These are phyloP conservation scores for Bombyx huttoni DNA, from an alignment of 2,888 invertebrate species.

Conservation along the genomic window DNA sequence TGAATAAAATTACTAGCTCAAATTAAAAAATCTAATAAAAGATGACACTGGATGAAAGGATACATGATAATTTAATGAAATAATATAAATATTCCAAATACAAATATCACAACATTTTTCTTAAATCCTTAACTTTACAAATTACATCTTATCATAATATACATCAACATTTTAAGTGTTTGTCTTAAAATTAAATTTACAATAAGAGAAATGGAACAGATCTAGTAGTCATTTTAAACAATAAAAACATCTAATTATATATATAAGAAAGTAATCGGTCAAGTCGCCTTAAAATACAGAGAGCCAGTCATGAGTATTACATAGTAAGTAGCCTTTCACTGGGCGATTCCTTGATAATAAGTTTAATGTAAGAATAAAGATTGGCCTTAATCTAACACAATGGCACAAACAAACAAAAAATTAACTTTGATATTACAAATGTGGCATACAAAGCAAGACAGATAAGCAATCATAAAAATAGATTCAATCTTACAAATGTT, in stretches of 20 bases:
- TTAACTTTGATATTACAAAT: neutral
- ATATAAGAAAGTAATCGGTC: no score
- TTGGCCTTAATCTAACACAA: neutral
- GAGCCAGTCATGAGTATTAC: no score
- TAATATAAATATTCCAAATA: constrained; percentile 68
- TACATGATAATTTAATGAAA: constrained; percentile 10
- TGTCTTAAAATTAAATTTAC: constrained; percentile 42
- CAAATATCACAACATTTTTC: constrained; percentile 72
- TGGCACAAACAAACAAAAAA: neutral
- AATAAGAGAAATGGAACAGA: constrained; percentile 17
- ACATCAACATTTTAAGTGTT: constrained; percentile 58
- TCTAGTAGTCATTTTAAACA: neutral
- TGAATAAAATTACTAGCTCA: no score
- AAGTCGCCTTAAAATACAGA: no score
- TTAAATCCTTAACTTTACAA: constrained; percentile 59
- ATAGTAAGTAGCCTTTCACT: no score
- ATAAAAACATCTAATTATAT: neutral
- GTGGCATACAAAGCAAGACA: neutral
- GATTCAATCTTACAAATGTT: constrained; percentile 12
- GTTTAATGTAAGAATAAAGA: no score
- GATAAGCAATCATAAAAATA: constrained; percentile 10
- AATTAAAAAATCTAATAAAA: no score
- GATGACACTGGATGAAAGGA: no score
- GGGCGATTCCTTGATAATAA: no score
- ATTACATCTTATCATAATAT: constrained; percentile 51